phyloP scores from a whole-genome alignment of 2,113 vertebrate genomes.

The Petrocephalus microphthalmus region DNA sequence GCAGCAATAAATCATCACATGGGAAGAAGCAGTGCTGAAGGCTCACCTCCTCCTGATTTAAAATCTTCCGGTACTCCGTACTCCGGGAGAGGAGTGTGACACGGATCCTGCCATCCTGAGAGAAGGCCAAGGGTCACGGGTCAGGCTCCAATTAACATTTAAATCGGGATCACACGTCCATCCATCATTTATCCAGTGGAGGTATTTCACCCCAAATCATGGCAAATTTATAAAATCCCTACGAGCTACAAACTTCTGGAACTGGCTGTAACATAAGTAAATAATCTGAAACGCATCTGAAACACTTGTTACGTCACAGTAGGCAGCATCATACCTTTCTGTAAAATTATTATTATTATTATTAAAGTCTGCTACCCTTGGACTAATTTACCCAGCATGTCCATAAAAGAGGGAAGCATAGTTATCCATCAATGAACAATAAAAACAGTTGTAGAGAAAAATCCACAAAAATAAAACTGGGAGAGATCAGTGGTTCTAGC shows the following conservation, averaged over 20 bases:
- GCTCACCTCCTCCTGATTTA: conserved; percentile 88
- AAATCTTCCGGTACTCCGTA: conserved; percentile 86
- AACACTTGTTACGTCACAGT: not conserved
- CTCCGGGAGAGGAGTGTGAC: conserved; percentile 90
- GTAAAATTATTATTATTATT: too few relatives aligned
- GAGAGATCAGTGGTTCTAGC: too few relatives aligned
- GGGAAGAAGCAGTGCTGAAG: not conserved
- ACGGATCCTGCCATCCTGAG: conserved; percentile 80
- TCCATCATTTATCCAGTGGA: not conserved
- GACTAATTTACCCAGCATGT: not conserved
- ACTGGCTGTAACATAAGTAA: not conserved
- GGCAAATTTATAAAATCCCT: not conserved
- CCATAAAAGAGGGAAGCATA: not conserved
- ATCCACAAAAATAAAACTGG: not conserved
- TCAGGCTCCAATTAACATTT: not conserved
- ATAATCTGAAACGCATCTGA: not conserved
- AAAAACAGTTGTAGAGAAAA: not conserved
- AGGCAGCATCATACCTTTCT: not conserved
- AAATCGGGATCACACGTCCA: not conserved
- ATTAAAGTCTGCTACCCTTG: not conserved
- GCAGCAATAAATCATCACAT: conserved; percentile 53
- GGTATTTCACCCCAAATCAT: not conserved
- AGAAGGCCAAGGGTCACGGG: conserved; percentile 39
- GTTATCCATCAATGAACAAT: not conserved
- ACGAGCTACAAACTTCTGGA: not conserved